Evolutionary conservation across 92 coral and sea anemone species (phyloP).

Genomic region (Phenganax stokvisi): DNA sequence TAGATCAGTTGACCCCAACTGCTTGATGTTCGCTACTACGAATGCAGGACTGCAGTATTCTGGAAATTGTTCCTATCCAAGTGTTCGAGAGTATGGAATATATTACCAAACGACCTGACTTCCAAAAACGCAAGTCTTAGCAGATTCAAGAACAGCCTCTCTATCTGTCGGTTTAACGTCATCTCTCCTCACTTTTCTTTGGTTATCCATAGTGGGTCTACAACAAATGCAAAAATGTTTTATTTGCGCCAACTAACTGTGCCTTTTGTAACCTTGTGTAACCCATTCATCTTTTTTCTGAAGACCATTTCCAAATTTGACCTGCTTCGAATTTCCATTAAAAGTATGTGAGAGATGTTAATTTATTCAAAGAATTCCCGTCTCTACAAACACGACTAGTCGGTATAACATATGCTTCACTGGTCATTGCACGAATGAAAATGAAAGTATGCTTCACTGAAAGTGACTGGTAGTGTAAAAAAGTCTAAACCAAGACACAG

Average conservation of each 20-base stretch:
- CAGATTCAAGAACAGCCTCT: not conserved
- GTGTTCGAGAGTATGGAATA: no score
- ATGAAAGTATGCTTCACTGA: not conserved
- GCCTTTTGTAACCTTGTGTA: not conserved
- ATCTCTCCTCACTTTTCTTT: not conserved
- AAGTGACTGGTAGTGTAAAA: not conserved
- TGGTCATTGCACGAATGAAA: not conserved
- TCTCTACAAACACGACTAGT: not conserved
- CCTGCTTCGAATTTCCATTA: not conserved
- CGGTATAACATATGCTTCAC: not conserved
- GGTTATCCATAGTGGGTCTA: not conserved
- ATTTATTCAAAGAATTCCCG: constrained; percentile 16
- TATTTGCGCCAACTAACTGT: constrained; percentile 1
- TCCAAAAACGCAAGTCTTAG: no score
- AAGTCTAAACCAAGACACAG: no score
- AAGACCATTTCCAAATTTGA: not conserved
- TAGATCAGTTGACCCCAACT: no score
- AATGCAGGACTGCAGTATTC: no score
- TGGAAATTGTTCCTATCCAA: no score
- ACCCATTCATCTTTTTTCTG: not conserved
- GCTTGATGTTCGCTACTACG: no score
- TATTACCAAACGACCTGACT: no score
- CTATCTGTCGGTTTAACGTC: not conserved
- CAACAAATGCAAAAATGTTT: not conserved
- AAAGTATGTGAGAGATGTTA: constrained; percentile 9